These are phyloP conservation scores for Lissocephala sabroskyi DNA, from an alignment of 2,888 invertebrate genomes.

Conservation along the genomic window DNA sequence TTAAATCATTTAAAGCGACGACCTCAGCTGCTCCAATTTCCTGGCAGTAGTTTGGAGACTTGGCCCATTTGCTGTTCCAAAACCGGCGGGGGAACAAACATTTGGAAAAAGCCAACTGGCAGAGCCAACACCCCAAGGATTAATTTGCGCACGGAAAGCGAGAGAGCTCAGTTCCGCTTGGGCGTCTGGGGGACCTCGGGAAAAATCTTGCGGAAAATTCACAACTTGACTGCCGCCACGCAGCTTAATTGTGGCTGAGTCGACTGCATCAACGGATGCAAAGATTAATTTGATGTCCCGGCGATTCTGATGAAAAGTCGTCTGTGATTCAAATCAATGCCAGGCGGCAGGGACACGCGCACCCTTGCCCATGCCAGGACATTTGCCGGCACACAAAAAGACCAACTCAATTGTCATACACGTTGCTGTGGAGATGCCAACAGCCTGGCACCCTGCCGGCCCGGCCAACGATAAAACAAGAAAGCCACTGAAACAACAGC, in stretches of 20 bases:
- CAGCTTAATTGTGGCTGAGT: not conserved
- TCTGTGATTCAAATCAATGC: conserved; percentile 42
- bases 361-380: too few species aligned
- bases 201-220: too few species aligned
- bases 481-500: conserved; percentile 22
- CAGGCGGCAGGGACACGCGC: conserved; percentile 8
- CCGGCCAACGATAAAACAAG: conserved; percentile 37
- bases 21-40: conserved; percentile 22
- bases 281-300: too few species aligned
- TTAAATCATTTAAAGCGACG: not conserved
- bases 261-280: too few species aligned
- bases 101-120: conserved; percentile 31
- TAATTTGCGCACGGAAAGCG: conserved; percentile 53
- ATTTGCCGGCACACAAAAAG: too few species aligned
- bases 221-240: too few species aligned
- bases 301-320: too few species aligned
- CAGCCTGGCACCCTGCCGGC: conserved; percentile 20
- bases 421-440: not conserved
- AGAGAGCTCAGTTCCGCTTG: conserved; percentile 32
- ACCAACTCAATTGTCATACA: too few species aligned
- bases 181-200: too few species aligned
- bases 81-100: conserved; percentile 53
- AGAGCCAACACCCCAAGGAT: conserved; percentile 43
- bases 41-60: conserved; percentile 35
- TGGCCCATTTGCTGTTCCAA: conserved; percentile 37